phyloP scores from a whole-genome alignment of 2,797 vertebrate genomes.

The Harpagifer antarcticus region DNA sequence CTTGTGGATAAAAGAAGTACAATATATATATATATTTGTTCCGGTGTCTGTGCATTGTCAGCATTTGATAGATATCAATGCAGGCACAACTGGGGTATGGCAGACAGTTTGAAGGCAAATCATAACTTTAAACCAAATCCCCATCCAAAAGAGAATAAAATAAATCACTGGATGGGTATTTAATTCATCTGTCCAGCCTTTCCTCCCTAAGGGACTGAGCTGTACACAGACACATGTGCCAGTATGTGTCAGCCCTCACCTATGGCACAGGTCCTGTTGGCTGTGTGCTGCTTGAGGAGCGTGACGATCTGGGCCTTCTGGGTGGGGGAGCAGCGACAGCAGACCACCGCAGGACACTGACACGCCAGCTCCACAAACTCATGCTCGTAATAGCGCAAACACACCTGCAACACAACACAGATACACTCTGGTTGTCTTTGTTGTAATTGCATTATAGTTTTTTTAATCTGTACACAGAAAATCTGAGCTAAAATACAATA shows the following conservation, averaged over 20 bases:
- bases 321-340: constrained; percentile 97
- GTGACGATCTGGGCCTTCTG: constrained; percentile 96
- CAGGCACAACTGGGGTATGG: background rate
- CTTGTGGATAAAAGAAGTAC: constrained; percentile 60
- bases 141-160: background rate
- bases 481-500: background rate
- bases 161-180: too few species aligned
- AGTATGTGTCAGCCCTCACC: constrained; percentile 79
- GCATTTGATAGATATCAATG: too few species aligned
- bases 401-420: constrained; percentile 83
- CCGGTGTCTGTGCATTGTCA: too few species aligned
- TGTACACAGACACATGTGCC: too few species aligned
- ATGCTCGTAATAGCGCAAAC: constrained; percentile 95
- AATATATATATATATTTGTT: too few species aligned
- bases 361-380: constrained; percentile 97
- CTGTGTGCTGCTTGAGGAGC: constrained; percentile 92
- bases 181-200: background rate
- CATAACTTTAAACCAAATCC: background rate
- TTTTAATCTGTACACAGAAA: background rate
- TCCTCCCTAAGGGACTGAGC: background rate
- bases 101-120: background rate
- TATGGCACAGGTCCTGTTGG: constrained; percentile 94
- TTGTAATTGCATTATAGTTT: too few species aligned
- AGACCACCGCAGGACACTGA: constrained; percentile 97
- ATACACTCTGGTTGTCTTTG: background rate